phyloP scores from a whole-genome alignment of 2,113 vertebrate species.

The Alethe castanea region DNA sequence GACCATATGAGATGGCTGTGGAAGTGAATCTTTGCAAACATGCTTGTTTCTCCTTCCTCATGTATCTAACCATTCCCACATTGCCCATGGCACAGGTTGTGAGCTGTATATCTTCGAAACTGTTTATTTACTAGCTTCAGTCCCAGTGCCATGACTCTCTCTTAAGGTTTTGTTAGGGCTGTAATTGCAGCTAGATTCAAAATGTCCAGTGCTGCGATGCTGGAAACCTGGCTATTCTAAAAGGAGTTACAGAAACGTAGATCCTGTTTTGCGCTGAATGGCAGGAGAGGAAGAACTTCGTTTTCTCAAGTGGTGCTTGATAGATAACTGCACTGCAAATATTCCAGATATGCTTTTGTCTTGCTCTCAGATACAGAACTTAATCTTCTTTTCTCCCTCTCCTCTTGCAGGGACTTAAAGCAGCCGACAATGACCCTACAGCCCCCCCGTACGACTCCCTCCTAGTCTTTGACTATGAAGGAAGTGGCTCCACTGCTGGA shows the following conservation, averaged over 20 bases:
- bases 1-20: not conserved
- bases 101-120: not conserved
- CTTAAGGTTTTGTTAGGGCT: not conserved
- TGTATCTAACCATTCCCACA: not conserved
- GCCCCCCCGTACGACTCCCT: constrained; percentile 97
- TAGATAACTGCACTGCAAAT: rapidly evolving
- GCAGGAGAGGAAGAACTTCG: not conserved
- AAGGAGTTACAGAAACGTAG: not conserved
- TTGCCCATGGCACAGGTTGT: not conserved
- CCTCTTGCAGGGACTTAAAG: constrained; percentile 88
- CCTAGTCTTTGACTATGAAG: constrained; percentile 97
- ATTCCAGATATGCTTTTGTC: not conserved
- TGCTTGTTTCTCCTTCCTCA: not conserved
- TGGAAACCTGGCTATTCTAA: not conserved
- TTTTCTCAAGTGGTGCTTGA: not conserved
- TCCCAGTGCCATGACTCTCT: not conserved
- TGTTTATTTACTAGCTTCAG: not conserved
- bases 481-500: constrained; percentile 94
- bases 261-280: not conserved
- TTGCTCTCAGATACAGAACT: not conserved
- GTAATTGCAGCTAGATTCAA: not conserved
- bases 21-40: not conserved
- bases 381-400: not conserved
- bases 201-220: not conserved
- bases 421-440: constrained; percentile 95